These are phyloP conservation scores for Nothura maculosa DNA, from an alignment of 2,797 vertebrate genomes.

Conservation along the genomic window DNA sequence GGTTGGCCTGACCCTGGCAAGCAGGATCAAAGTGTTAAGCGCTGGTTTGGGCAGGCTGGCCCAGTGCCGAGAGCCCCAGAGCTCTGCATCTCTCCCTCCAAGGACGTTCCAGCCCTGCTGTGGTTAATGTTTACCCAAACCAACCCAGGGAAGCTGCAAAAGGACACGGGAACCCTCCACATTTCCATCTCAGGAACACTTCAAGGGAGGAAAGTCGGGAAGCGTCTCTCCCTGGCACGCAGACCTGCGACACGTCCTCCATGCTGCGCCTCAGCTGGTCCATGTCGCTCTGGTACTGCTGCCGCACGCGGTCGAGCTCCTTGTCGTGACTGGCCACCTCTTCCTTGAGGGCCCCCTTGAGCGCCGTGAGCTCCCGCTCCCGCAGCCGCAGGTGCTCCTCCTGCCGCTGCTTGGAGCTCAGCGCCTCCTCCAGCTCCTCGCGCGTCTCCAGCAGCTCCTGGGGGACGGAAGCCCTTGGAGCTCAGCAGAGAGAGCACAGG, in stretches of 20 bases:
- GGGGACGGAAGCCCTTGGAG: background rate
- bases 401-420: conserved; percentile 83
- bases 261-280: conserved; percentile 91
- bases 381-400: conserved; percentile 89
- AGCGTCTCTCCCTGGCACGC: no score
- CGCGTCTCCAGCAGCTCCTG: conserved; percentile 88
- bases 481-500: background rate
- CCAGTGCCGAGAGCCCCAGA: no score
- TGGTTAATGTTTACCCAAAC: rapidly evolving
- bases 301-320: conserved; percentile 88
- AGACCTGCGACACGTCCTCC: conserved; percentile 92
- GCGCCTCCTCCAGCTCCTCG: conserved; percentile 85
- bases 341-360: conserved; percentile 94
- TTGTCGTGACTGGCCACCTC: conserved; percentile 92
- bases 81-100: background rate
- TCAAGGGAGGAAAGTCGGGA: background rate
- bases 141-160: background rate
- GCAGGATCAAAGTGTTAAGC: rapidly evolving
- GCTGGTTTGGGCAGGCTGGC: background rate
- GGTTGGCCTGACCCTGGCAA: conserved; percentile 86
- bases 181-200: rapidly evolving
- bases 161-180: rapidly evolving
- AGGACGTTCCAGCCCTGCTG: rapidly evolving
- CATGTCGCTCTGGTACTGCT: conserved; percentile 90
- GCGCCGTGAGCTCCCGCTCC: conserved; percentile 91